These are phyloP conservation scores for Pseudorhiza aurosa DNA, from an alignment of 30 jellyfish, hydroid and myxozoan species.

Conservation along the genomic window DNA sequence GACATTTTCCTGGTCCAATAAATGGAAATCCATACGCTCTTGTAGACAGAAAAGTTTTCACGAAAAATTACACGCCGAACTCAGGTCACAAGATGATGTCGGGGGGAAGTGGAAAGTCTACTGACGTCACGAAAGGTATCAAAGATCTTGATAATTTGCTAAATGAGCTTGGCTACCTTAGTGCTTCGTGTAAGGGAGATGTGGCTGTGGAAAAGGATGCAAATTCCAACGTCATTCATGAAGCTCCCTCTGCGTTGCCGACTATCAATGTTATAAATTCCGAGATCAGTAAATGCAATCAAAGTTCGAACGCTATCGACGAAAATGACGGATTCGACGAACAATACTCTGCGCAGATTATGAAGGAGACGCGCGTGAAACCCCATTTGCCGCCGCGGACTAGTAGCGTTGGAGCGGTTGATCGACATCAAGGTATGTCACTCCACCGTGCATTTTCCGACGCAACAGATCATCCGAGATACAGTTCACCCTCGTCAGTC, in stretches of 20 bases:
- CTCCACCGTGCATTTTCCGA: constrained; percentile 49
- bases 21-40: constrained; percentile 95
- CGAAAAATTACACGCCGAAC: constrained; percentile 24
- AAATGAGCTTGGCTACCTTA: constrained; percentile 71
- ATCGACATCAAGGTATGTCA: constrained; percentile 52
- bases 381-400: constrained; percentile 78
- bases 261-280: constrained; percentile 32
- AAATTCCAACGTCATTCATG: constrained; percentile 28
- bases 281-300: not conserved
- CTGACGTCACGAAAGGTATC: constrained; percentile 73
- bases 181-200: constrained; percentile 43
- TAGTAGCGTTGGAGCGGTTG: constrained; percentile 74
- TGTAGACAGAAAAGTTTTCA: constrained; percentile 59
- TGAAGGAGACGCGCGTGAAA: constrained; percentile 38
- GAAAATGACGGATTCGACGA: not conserved
- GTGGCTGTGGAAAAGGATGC: constrained; percentile 12
- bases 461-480: constrained; percentile 26
- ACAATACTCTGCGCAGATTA: not conserved
- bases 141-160: constrained; percentile 80
- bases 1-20: constrained; percentile 88
- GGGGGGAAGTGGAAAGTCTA: constrained; percentile 39
- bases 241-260: constrained; percentile 8
- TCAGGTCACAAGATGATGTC: constrained; percentile 27
- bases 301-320: not conserved
- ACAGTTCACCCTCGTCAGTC: not conserved